Conservation (phyloP, 2,888 invertebrate genomes). For the Cheilosia pagana region DNA sequence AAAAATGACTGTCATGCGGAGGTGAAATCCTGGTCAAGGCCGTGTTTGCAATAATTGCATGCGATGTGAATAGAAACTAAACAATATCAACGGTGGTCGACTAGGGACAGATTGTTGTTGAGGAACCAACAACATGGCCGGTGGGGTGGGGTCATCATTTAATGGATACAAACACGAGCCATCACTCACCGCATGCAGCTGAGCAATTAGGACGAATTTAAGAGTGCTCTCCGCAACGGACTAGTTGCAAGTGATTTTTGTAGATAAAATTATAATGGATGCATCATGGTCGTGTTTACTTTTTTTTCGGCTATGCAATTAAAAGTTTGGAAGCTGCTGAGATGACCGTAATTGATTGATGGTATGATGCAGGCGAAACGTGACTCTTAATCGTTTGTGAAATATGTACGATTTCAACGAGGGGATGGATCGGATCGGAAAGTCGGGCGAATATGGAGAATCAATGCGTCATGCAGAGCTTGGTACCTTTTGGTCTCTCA, state of each 20-base stretch:
- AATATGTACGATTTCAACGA: neutral
- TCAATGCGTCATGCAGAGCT: too few relatives aligned
- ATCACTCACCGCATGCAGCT: slow-evolving; percentile 2
- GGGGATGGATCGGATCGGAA: neutral
- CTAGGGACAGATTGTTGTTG: neutral
- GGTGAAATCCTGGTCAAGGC: neutral
- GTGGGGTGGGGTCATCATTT: neutral
- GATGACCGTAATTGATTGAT: slow-evolving; percentile 5
- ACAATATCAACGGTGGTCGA: neutral
- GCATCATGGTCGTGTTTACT: too few relatives aligned
- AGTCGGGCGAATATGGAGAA: too few relatives aligned
- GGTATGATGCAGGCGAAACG: neutral
- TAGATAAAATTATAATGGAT: neutral
- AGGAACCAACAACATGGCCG: too few relatives aligned
- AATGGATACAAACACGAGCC: neutral
- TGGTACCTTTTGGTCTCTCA: neutral
- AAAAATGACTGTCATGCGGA: neutral
- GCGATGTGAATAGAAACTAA: neutral
- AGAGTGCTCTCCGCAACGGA: neutral
- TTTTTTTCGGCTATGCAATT: neutral
- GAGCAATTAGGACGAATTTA: slow-evolving; percentile 9
- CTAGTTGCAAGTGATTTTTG: neutral
- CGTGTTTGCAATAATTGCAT: slow-evolving; percentile 11
- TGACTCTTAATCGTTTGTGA: neutral
- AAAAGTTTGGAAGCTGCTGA: neutral